Evolutionary conservation across 2,888 invertebrate species (phyloP).

Genomic region (Scrobipalpa costella): DNA sequence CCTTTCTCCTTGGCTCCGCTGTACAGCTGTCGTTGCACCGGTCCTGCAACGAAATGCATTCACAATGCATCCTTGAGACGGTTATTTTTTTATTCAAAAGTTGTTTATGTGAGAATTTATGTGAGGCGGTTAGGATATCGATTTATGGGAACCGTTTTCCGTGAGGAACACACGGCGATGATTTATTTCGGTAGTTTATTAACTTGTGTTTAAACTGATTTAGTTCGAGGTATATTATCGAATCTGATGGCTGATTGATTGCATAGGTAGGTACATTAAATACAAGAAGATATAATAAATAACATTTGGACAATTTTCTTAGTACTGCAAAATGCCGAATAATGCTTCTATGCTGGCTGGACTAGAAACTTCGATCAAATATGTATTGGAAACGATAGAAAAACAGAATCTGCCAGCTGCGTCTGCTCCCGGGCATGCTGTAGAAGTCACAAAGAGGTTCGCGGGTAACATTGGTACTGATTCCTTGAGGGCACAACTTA

Average conservation of each 20-base stretch:
- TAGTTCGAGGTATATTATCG: neutral
- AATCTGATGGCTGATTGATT: neutral
- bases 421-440: too few relatives aligned
- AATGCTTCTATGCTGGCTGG: too few relatives aligned
- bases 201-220: neutral
- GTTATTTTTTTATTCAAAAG: constrained; percentile 43
- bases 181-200: constrained; percentile 12
- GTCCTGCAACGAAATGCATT: constrained; percentile 38
- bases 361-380: too few relatives aligned
- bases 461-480: too few relatives aligned
- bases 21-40: constrained; percentile 65
- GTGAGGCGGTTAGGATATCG: constrained; percentile 37
- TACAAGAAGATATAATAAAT: too few relatives aligned
- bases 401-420: too few relatives aligned
- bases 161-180: constrained; percentile 15
- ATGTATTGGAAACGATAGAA: neutral
- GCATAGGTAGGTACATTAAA: neutral
- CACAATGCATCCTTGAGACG: constrained; percentile 53
- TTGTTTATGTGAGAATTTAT: constrained; percentile 39
- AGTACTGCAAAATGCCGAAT: too few relatives aligned
- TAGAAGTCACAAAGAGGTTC: too few relatives aligned
- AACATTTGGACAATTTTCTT: too few relatives aligned
- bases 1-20: constrained; percentile 50
- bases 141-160: constrained; percentile 25
- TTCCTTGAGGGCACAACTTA: too few relatives aligned